These are phyloP conservation scores for Petrocephalus zakoni DNA, from an alignment of 2,113 vertebrate genomes.

Conservation along the genomic window DNA sequence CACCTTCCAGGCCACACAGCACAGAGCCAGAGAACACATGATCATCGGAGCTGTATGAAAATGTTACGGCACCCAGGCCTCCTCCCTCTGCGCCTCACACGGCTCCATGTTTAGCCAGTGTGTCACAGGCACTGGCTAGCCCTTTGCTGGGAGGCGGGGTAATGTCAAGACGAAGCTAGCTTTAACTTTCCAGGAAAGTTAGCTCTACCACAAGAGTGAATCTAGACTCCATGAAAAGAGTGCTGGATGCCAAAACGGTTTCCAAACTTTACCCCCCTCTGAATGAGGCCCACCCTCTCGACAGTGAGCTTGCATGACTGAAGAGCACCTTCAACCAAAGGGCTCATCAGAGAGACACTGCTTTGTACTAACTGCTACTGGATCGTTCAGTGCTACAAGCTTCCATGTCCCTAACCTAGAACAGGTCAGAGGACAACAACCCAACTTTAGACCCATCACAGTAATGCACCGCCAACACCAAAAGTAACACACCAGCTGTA, in stretches of 20 bases:
- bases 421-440: neutral
- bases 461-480: neutral
- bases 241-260: neutral
- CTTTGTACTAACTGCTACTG: neutral
- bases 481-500: neutral
- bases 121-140: neutral
- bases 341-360: neutral
- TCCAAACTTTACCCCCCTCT: neutral
- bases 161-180: neutral
- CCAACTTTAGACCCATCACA: neutral
- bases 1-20: conserved; percentile 7
- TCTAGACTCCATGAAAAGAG: neutral
- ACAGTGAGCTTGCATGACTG: neutral
- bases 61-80: neutral
- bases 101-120: neutral
- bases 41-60: neutral
- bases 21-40: neutral
- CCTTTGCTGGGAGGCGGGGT: neutral
- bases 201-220: neutral
- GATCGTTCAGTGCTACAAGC: neutral
- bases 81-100: neutral
- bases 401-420: neutral
- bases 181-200: neutral
- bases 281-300: neutral
- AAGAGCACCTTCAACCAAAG: neutral